Evolutionary conservation across 2,888 invertebrate species (phyloP), one percentile per base, ranked within the genome.

Genomic region (Schrankia costaestrigalis): DNA sequence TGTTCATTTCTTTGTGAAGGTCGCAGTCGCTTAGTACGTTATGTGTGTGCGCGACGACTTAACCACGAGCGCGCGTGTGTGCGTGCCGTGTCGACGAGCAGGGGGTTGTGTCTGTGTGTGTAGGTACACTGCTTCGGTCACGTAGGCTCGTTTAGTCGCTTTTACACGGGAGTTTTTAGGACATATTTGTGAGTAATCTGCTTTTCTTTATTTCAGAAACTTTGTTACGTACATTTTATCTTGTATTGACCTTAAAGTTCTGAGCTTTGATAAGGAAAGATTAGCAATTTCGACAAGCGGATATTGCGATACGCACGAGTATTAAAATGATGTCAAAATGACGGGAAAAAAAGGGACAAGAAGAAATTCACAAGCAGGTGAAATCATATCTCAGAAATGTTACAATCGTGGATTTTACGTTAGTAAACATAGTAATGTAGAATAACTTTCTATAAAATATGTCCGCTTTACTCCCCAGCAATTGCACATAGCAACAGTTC

Each of bases 401-500:
- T 17, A 17, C 7, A 17, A 17, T 17, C 4, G 7, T 17, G 17
- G 7, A 5, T 5, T 17, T 17, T 17, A 17, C 7, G 17, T 5
- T 5, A 17, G 7, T 17, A 5, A 17, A 17, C 4, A 17, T 17
- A 7, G 7, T 5, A 3, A 17, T 17, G 17, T 5, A 17, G 7
- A 17, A 17, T 17, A 7, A 23, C 31, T 54, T 31, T 44, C 31
- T 47, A 26, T n/a, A n/a, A 25, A 29, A 29, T 11, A 61, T 55
- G 85, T 78, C 85, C 77, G 62, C 39, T 61, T 51, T 2, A 32
- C 64, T 59, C 67, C 35, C 21, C 35, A 56, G 69, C 15, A 44
- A 56, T 50, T 70, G 82, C 83, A 80, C 84, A 76, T 86, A 84
- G 85, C 86, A 86, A 86, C 85, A 86, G 81, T 61, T 75, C 70